Evolutionary conservation across 1,140 invertebrate genomes (phyloP).

Genomic region (Brachionus manjavacas): DNA sequence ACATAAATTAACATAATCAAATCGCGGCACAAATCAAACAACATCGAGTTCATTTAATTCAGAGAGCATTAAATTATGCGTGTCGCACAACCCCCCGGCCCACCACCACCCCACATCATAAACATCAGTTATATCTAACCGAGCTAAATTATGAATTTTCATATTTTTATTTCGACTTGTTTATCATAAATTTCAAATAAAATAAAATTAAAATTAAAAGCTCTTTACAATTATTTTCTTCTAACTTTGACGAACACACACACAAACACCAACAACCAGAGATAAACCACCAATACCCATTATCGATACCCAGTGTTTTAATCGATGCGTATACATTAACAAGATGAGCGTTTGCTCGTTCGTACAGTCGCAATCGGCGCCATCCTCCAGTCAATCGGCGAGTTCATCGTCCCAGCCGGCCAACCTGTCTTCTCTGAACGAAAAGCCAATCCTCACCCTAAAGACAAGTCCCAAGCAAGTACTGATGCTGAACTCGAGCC

Average conservation of each 20-base stretch:
- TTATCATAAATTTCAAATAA: slow-evolving; percentile 36
- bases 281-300: background rate
- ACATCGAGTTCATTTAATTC: slow-evolving; percentile 6
- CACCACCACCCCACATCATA: background rate
- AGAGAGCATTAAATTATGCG: background rate
- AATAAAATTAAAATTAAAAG: background rate
- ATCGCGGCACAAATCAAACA: background rate
- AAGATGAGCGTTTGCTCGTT: slow-evolving; percentile 35
- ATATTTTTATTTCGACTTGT: slow-evolving; percentile 2
- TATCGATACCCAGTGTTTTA: background rate
- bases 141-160: background rate
- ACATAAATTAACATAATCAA: background rate
- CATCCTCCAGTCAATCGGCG: background rate
- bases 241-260: background rate
- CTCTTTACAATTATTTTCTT: background rate
- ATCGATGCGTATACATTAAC: background rate
- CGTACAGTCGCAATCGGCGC: background rate
- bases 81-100: background rate
- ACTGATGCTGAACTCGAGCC: background rate
- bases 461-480: slow-evolving; percentile 16
- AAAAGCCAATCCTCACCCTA: background rate
- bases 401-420: background rate
- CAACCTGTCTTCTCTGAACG: background rate
- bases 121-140: slow-evolving; percentile 33
- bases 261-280: background rate